Evolutionary conservation across 2,888 invertebrate species (phyloP).

Genomic region (Acleris cristana): DNA sequence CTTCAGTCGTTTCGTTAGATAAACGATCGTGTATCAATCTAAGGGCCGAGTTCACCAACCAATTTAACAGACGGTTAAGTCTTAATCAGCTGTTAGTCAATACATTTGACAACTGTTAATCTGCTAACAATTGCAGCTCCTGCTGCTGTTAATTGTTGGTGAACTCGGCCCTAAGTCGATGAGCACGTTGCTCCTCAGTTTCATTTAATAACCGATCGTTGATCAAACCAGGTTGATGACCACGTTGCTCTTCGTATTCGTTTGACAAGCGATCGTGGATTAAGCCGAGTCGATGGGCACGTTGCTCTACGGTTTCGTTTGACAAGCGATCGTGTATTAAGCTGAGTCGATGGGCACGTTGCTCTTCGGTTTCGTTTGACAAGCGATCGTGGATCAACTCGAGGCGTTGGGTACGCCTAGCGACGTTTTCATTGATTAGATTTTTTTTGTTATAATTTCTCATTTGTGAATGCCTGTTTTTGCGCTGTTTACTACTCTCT

Average conservation of each 20-base stretch:
- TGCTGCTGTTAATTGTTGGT: too few species aligned
- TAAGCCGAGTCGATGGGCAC: background rate
- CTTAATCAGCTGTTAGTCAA: too few species aligned
- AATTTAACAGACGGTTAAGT: too few species aligned
- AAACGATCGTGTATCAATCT: background rate
- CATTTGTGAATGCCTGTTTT: background rate
- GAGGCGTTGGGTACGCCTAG: background rate
- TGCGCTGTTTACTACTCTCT: background rate
- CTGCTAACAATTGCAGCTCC: too few species aligned
- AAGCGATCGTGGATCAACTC: background rate
- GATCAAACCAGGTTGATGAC: background rate
- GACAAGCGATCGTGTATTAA: constrained; percentile 4
- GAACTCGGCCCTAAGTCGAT: too few species aligned
- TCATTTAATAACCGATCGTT: background rate
- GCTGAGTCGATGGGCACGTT: background rate
- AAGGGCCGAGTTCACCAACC: too few species aligned
- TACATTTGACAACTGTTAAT: too few species aligned
- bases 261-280: background rate
- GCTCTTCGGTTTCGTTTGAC: background rate
- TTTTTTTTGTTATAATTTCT: background rate
- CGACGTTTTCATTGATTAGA: background rate
- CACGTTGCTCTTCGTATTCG: background rate
- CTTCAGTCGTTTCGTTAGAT: too few species aligned
- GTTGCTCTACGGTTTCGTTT: constrained; percentile 2
- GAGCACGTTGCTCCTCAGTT: constrained; percentile 2